A percentile compares a stretch with the other conserved stretches of the same genome.
Evolutionary conservation across 2,113 vertebrate species (phyloP).

Genomic region (Amphiprion ocellaris): DNA sequence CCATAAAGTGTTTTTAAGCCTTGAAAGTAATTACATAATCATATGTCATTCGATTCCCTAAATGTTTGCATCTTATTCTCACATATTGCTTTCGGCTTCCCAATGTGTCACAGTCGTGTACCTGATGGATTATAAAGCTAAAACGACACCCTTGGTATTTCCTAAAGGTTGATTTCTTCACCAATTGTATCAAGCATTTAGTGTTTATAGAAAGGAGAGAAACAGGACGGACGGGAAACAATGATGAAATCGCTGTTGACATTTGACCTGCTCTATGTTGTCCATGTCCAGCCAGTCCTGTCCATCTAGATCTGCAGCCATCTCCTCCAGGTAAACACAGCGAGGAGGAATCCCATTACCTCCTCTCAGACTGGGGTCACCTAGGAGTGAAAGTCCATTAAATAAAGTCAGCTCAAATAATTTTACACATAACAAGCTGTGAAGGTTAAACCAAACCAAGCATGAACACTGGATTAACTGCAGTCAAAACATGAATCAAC

Average conservation of each 20-base stretch:
- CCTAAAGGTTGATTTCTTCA: neutral
- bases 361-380: conserved; percentile 93
- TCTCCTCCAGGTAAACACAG: conserved; percentile 95
- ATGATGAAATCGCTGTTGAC: neutral
- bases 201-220: neutral
- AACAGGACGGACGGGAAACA: neutral
- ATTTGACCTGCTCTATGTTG: conserved; percentile 93
- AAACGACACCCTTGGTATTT: neutral
- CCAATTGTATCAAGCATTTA: neutral
- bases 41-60: neutral
- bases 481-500: conserved; percentile 1
- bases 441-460: neutral
- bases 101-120: neutral
- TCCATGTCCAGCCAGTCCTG: conserved; percentile 99
- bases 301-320: conserved; percentile 94
- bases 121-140: neutral
- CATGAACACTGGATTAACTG: neutral
- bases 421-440: neutral
- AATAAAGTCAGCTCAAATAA: neutral
- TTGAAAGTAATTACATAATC: neutral
- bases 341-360: conserved; percentile 96
- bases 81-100: neutral
- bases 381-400: conserved; percentile 72
- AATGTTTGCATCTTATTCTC: neutral
- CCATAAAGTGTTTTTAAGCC: neutral